phyloP scores from a whole-genome alignment of 1,140 invertebrate species.

The Lepidurus arcticus region DNA sequence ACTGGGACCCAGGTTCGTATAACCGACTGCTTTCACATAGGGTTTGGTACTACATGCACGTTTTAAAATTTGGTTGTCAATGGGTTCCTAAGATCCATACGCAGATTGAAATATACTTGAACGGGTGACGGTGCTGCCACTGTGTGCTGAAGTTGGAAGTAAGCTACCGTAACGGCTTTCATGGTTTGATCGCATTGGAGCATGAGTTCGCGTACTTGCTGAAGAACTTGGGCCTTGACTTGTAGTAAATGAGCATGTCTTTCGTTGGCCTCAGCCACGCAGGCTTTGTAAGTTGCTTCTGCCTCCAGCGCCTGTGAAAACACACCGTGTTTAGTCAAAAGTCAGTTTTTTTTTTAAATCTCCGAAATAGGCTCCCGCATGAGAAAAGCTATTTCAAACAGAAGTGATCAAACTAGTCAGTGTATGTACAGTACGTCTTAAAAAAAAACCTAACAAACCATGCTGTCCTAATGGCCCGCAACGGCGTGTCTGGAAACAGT shows the following conservation, averaged over 20 bases:
- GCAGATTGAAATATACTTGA: slow-evolving; percentile 42
- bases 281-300: slow-evolving; percentile 51
- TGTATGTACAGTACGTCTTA: too few species aligned
- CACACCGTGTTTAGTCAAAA: slow-evolving; percentile 22
- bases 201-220: slow-evolving; percentile 50
- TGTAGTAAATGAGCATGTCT: slow-evolving; percentile 46
- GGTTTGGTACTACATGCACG: slow-evolving; percentile 48
- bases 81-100: neutral
- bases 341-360: too few species aligned
- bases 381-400: too few species aligned
- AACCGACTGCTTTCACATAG: slow-evolving; percentile 49
- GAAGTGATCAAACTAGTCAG: too few species aligned
- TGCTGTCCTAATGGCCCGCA: too few species aligned
- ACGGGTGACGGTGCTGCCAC: slow-evolving; percentile 48
- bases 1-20: slow-evolving; percentile 53
- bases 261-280: slow-evolving; percentile 51
- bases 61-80: slow-evolving; percentile 23
- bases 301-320: slow-evolving; percentile 46
- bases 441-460: too few species aligned
- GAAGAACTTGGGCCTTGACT: slow-evolving; percentile 48
- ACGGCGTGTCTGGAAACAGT: too few species aligned
- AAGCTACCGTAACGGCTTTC: slow-evolving; percentile 50
- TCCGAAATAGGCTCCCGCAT: too few species aligned
- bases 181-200: slow-evolving; percentile 51
- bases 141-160: slow-evolving; percentile 53